Evolutionary conservation across 2,797 vertebrate species (phyloP).

Genomic region (Megaceryle alcyon): DNA sequence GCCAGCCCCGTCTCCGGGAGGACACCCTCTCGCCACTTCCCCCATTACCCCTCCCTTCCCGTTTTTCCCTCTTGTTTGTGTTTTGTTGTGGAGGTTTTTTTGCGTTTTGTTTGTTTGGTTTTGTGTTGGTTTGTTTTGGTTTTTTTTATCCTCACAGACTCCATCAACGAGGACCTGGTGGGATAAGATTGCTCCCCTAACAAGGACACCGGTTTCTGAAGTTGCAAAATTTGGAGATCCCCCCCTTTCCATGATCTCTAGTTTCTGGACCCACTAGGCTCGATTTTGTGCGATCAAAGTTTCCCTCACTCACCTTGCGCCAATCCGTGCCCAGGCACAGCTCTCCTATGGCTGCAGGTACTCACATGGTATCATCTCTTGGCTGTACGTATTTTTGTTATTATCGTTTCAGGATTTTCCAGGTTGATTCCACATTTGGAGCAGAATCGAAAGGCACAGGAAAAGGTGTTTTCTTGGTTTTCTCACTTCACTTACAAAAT

Average conservation of each 20-base stretch:
- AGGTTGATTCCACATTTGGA: neutral
- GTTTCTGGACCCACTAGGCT: neutral
- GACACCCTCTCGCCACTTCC: accelerated
- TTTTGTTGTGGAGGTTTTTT: too few species aligned
- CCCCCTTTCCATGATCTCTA: neutral
- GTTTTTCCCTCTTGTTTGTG: too few species aligned
- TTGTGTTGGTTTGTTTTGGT: too few species aligned
- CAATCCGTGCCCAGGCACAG: accelerated
- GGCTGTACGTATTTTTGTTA: too few species aligned
- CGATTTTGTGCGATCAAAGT: accelerated
- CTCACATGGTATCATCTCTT: neutral
- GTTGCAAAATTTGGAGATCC: neutral
- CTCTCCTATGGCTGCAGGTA: neutral
- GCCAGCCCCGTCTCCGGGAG: neutral
- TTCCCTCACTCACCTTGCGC: accelerated
- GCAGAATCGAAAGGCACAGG: neutral
- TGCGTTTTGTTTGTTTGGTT: too few species aligned
- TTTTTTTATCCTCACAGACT: neutral
- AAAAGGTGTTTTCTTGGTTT: neutral
- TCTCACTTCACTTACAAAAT: neutral
- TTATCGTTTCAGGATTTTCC: neutral
- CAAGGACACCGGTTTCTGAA: neutral
- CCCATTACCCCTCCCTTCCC: too few species aligned
- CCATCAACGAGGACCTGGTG: too few species aligned
- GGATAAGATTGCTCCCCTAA: neutral